Base-by-base conservation (phyloP, 2,797 vertebrate genomes). In the Eupleurogrammus muticus region DNA sequence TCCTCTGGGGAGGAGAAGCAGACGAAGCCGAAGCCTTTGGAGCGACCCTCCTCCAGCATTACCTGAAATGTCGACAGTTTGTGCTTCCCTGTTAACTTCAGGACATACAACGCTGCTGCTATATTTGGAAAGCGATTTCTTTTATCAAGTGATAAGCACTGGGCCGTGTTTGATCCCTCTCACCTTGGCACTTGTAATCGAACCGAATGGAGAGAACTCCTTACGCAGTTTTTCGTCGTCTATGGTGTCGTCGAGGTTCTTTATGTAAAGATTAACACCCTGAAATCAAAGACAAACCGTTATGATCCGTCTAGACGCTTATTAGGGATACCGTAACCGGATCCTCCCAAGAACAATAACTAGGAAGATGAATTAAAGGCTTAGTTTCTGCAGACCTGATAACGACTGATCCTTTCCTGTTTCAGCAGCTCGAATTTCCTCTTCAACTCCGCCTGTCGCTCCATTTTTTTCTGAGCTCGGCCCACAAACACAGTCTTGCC, bases 1-100 rank as follows among this genome's bases (percentile, higher is more conserved):
- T 99, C 98, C 87, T 99, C 98, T 0, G 98, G 98, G 59, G 98
- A 99, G 34, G 98, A 99, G 93, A 99, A 99, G 92, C 98, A 99
- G 81, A 99, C 98, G 46, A 99, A 99, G 73, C 98, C 98, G 73
- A 99, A 99, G 24, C 98, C 98, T 92, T 99, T 99, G 88, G 98
- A 99, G 79, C 97, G 96, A 19, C 98, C 97, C 28, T 99, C 98
- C 86, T 99, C 98, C 28, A 99, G 91, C 98, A 99, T 99, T 71
- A 99, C 97, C 98, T 99, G 75, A 70, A 66, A 79, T 1, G 53
- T 0, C 79, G 17, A 68, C 14, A 53, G 8, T 36, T 0, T 5
- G 56, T 13, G 11, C 42, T 5, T 28, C 19, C 28, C 3, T 28
- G 4, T 9, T 68, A 53, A 48, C 20, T 54, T 51, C 21, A 57